Evolutionary conservation across 2,888 invertebrate genomes (phyloP).

Genomic region (Machimus rusticus): DNA sequence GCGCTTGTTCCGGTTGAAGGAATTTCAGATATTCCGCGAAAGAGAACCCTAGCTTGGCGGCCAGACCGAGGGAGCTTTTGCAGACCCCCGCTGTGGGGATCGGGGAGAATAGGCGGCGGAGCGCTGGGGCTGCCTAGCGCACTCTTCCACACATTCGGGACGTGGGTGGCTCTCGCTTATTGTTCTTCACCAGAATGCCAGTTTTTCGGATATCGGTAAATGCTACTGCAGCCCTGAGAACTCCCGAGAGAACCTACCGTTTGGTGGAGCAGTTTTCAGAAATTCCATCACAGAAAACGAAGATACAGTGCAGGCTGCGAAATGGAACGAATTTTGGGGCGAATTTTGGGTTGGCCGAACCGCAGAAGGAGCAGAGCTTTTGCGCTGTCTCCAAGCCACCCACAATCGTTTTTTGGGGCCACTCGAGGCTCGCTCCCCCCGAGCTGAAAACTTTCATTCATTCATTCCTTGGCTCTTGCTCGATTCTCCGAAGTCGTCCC

Average conservation of each 20-base stretch:
- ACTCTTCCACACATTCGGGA: background rate
- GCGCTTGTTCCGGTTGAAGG: background rate
- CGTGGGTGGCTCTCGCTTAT: background rate
- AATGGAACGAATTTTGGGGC: background rate
- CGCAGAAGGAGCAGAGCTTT: background rate
- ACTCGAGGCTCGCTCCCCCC: background rate
- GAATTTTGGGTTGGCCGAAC: background rate
- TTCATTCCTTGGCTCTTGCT: slow-evolving; percentile 30
- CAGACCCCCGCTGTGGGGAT: background rate
- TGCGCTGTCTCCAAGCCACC: slow-evolving; percentile 6
- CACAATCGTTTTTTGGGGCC: background rate
- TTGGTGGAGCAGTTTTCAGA: background rate
- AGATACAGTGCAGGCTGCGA: background rate
- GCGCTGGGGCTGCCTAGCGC: background rate
- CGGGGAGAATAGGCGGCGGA: background rate
- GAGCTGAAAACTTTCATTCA: slow-evolving; percentile 23
- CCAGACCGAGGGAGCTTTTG: background rate
- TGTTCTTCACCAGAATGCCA: background rate
- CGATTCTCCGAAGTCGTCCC: background rate
- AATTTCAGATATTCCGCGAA: background rate
- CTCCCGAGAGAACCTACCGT: background rate
- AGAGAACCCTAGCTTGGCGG: background rate
- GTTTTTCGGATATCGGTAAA: background rate
- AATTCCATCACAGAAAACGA: background rate
- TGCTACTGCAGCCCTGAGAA: background rate